Conservation (phyloP, 2,797 vertebrate genomes). For the Eleutherodactylus coqui region DNA sequence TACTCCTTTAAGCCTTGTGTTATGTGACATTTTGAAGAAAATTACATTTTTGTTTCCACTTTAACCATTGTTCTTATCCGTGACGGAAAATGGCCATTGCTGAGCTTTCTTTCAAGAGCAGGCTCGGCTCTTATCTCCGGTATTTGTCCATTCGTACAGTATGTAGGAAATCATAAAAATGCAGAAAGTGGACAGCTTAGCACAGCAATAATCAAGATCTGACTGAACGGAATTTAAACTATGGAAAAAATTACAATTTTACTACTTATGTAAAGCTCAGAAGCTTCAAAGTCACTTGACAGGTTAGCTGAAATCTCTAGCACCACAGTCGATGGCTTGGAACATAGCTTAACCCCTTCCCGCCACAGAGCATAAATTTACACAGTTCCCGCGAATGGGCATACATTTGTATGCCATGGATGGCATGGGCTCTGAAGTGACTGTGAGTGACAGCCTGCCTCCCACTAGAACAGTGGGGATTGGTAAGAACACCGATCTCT, state of each 20-base stretch:
- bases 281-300: neutral
- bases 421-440: no score
- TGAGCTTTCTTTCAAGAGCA: neutral
- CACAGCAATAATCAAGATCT: constrained; percentile 8
- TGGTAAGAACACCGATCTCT: no score
- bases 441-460: no score
- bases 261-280: constrained; percentile 2
- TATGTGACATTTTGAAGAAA: neutral
- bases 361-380: no score
- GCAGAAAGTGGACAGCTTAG: neutral
- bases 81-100: neutral
- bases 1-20: neutral
- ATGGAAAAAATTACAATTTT: neutral
- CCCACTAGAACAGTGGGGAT: no score
- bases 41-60: neutral
- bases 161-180: constrained; percentile 8
- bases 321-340: neutral
- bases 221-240: neutral
- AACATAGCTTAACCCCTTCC: no score
- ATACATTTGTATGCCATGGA: no score
- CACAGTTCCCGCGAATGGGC: no score
- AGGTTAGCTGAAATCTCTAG: constrained; percentile 3
- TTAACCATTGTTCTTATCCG: neutral
- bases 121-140: neutral
- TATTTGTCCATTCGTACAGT: neutral